Evolutionary conservation across 2,797 vertebrate genomes (phyloP), one percentile per base, ranked within the genome.

Genomic region (Oophaga sylvatica): DNA sequence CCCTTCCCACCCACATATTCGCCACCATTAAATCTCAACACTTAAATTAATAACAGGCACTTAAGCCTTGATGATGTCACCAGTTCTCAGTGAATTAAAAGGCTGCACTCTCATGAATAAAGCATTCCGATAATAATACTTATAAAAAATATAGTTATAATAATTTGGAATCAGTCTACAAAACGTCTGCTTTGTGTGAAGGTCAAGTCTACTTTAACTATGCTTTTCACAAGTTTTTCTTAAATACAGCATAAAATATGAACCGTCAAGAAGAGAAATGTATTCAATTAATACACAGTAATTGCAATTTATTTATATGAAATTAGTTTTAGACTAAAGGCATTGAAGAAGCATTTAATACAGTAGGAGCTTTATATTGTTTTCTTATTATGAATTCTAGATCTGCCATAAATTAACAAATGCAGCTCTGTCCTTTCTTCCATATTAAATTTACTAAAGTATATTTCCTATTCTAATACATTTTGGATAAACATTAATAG

Each of bases 271-370:
- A 75, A 77, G 75, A 77, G 75, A n/a, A 77, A 56, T 77, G 75
- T n/a, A 77, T 77, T 56, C 48, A n/a, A 77, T 77, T 77, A 77
- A 77, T 56, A 56, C 4, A 7, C 48, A 16, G 75, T 77, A 77
- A 77, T 77, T 77, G 48, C 22, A 53, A 77, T 77, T 56, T 77
- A 77, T 77, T 77, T 77, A 77, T 26, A 56, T 26, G 45, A 77
- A 77, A 77, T 77, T 77, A 26, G 16, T 77, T 77, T 77, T 8
- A 6, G 35, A 13, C 10, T 19, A 22, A 76, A 76, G 75, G 15
- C 45, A 45, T 13, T 48, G 71, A 75, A 45, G 45, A 0, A 53
- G 71, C 48, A 26, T 26, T 26, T 77, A 15, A 26, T 56, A 77
- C 6, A 77, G 16, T 9, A 77, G 75, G 12, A 0, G 71, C 41